Conservation (phyloP, 2,113 vertebrate species). For the Porphyrio hochstetteri region DNA sequence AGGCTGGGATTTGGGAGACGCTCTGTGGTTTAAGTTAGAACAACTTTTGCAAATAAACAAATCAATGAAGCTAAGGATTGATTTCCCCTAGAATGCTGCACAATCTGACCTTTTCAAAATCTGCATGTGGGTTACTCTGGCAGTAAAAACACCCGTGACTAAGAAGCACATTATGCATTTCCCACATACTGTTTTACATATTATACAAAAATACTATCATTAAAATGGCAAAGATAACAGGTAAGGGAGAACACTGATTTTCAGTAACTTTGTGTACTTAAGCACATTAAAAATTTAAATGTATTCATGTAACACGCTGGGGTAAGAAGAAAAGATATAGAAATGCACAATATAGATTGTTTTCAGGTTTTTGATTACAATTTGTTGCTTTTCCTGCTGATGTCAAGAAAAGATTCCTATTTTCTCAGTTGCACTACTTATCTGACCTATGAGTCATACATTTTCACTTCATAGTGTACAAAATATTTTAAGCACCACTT, state of each 20-base stretch:
- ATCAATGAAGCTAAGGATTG: slow-evolving; percentile 36
- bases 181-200: slow-evolving; percentile 67
- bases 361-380: neutral
- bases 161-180: slow-evolving; percentile 67
- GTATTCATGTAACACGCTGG: neutral
- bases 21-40: slow-evolving; percentile 28
- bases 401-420: slow-evolving; percentile 27
- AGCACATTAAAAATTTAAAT: slow-evolving; percentile 22
- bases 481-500: slow-evolving; percentile 55
- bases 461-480: slow-evolving; percentile 29
- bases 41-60: slow-evolving; percentile 42
- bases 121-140: slow-evolving; percentile 59
- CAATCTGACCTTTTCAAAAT: slow-evolving; percentile 68
- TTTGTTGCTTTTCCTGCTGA: neutral
- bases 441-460: slow-evolving; percentile 35
- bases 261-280: neutral
- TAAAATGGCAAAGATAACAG: slow-evolving; percentile 42
- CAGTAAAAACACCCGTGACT: slow-evolving; percentile 70
- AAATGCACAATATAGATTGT: neutral
- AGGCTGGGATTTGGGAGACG: neutral
- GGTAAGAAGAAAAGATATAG: neutral
- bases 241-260: slow-evolving; percentile 19
- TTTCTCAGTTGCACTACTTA: slow-evolving; percentile 42
- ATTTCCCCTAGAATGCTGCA: slow-evolving; percentile 20
- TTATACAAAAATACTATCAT: slow-evolving; percentile 46